Conservation (phyloP, 2,113 vertebrate species). For the Rhea pennata region DNA sequence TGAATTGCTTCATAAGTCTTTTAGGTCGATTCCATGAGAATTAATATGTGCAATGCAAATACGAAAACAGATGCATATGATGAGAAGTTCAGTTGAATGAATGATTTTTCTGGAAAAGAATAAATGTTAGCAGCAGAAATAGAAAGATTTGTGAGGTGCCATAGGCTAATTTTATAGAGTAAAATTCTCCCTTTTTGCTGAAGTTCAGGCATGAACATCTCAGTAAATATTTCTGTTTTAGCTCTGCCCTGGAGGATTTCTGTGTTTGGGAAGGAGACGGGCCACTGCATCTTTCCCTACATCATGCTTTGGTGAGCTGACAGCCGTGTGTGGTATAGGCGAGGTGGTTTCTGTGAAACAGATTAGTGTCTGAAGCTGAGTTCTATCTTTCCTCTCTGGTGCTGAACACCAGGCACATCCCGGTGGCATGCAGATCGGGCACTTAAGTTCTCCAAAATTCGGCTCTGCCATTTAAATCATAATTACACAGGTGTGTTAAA, state of each 20-base stretch:
- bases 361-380: neutral
- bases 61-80: neutral
- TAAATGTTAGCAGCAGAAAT: neutral
- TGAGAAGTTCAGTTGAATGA: conserved; percentile 28
- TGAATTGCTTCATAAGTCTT: neutral
- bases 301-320: neutral
- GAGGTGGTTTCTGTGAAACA: neutral
- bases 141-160: neutral
- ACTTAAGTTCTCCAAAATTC: neutral
- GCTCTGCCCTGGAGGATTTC: neutral
- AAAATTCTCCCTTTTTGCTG: neutral
- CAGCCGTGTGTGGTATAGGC: neutral
- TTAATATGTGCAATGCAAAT: neutral
- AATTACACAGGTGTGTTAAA: neutral
- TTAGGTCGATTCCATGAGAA: neutral
- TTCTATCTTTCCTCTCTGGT: neutral
- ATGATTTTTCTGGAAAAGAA: neutral
- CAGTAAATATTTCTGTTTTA: neutral
- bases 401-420: neutral
- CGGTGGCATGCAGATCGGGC: neutral
- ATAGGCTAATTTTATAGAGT: neutral
- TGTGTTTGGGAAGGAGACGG: neutral
- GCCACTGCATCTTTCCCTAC: neutral
- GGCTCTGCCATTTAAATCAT: neutral
- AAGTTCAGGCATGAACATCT: neutral